Evolutionary conservation across 2,113 vertebrate species (phyloP).

Genomic region (Lamprotornis superbus): DNA sequence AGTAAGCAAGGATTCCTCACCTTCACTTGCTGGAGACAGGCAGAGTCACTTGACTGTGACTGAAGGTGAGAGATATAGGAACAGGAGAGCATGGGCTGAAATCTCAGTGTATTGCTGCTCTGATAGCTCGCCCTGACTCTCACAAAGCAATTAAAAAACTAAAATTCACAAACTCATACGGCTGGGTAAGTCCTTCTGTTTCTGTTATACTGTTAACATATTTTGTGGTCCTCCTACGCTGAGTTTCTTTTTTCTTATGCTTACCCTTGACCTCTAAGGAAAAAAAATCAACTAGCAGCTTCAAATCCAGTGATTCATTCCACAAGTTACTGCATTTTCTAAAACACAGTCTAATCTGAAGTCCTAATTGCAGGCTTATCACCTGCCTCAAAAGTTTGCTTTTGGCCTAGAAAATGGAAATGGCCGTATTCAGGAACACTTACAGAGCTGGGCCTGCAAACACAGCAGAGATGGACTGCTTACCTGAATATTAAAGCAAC

Average conservation of each 20-base stretch:
- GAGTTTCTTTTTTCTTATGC: neutral
- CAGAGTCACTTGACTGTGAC: neutral
- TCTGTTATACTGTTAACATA: neutral
- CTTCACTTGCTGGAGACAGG: neutral
- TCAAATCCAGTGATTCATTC: neutral
- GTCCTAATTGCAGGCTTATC: neutral
- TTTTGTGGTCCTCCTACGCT: constrained; percentile 8
- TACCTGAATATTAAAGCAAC: neutral
- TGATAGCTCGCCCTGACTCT: neutral
- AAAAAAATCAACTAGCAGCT: neutral
- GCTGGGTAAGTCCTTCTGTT: neutral
- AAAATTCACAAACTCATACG: neutral
- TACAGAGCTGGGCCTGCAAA: neutral
- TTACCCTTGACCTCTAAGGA: neutral
- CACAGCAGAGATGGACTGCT: neutral
- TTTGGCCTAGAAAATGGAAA: neutral
- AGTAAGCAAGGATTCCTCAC: neutral
- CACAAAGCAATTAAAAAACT: neutral
- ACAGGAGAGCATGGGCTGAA: neutral
- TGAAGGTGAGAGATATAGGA: neutral
- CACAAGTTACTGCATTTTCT: neutral
- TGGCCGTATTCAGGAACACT: neutral
- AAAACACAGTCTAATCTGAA: neutral
- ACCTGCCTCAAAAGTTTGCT: neutral
- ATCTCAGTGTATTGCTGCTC: neutral